Evolutionary conservation across 2,888 invertebrate genomes (phyloP).

Genomic region (Leptarthrus brevirostris): DNA sequence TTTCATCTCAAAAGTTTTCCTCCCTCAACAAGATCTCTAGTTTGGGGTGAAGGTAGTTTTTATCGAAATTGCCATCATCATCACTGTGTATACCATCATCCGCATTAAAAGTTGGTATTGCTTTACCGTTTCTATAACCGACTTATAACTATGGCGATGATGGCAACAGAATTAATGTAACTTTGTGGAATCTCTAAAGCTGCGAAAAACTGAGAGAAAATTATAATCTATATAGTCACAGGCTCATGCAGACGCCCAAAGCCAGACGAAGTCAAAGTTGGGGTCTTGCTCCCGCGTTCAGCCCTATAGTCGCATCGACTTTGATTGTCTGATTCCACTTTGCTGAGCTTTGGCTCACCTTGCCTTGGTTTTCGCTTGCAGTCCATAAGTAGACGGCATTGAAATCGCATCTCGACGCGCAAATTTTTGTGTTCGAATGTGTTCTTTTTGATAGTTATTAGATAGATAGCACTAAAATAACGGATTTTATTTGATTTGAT

Average conservation of each 20-base stretch:
- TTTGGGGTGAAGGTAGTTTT: not conserved
- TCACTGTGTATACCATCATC: too few relatives aligned
- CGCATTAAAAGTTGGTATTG: too few relatives aligned
- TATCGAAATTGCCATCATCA: too few relatives aligned
- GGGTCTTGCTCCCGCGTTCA: conserved; percentile 41
- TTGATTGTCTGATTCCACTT: not conserved
- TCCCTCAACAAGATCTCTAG: not conserved
- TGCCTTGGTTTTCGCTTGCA: conserved; percentile 45
- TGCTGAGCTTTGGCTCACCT: conserved; percentile 46
- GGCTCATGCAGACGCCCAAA: not conserved
- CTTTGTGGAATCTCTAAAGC: too few relatives aligned
- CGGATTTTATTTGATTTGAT: too few relatives aligned
- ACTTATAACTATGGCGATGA: too few relatives aligned
- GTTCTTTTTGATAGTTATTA: not conserved
- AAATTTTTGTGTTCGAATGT: not conserved
- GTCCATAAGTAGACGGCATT: conserved; percentile 49
- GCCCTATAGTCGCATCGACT: conserved; percentile 15
- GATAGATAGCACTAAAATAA: not conserved
- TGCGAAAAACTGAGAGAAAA: too few relatives aligned
- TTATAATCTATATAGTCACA: too few relatives aligned
- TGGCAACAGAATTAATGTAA: too few relatives aligned
- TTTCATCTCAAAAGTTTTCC: not conserved
- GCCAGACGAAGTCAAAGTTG: not conserved
- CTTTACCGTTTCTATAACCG: too few relatives aligned
- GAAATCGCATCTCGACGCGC: conserved; percentile 28